These are phyloP conservation scores for Odontothrips loti DNA, from an alignment of 2,888 invertebrate species.

Conservation along the genomic window DNA sequence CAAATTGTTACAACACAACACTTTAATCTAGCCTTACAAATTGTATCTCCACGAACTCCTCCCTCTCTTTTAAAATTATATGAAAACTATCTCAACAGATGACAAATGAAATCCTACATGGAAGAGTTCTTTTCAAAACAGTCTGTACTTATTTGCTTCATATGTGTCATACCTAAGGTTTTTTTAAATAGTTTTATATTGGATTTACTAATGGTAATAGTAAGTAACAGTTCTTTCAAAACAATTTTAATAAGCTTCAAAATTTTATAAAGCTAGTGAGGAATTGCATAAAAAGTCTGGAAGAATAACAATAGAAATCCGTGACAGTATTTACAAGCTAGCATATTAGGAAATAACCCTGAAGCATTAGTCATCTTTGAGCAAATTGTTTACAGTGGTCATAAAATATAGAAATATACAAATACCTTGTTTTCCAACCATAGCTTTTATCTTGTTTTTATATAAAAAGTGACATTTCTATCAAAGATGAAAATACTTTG, in stretches of 20 bases:
- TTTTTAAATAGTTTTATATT: background rate
- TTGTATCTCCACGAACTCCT: conserved; percentile 74
- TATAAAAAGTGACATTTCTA: background rate
- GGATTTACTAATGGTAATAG: background rate
- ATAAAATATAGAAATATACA: background rate
- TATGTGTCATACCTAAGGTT: background rate
- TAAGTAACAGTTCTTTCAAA: too few relatives aligned
- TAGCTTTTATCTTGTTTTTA: background rate
- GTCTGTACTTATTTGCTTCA: background rate
- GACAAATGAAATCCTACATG: background rate
- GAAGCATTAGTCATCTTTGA: background rate
- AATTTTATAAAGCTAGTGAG: conserved; percentile 1
- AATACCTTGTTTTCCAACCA: background rate
- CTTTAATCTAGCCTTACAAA: conserved; percentile 66
- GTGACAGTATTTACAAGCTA: background rate
- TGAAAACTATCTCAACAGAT: conserved; percentile 54
- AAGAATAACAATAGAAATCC: conserved; percentile 1
- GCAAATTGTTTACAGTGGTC: conserved; percentile 6
- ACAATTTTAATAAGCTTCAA: background rate
- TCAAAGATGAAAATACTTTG: background rate
- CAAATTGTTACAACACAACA: conserved; percentile 60
- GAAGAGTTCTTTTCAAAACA: too few relatives aligned
- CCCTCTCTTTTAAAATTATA: conserved; percentile 67
- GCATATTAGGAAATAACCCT: background rate
- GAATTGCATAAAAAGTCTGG: background rate